Evolutionary conservation across 2,113 vertebrate species (phyloP).

Genomic region (Girardinichthys multiradiatus): DNA sequence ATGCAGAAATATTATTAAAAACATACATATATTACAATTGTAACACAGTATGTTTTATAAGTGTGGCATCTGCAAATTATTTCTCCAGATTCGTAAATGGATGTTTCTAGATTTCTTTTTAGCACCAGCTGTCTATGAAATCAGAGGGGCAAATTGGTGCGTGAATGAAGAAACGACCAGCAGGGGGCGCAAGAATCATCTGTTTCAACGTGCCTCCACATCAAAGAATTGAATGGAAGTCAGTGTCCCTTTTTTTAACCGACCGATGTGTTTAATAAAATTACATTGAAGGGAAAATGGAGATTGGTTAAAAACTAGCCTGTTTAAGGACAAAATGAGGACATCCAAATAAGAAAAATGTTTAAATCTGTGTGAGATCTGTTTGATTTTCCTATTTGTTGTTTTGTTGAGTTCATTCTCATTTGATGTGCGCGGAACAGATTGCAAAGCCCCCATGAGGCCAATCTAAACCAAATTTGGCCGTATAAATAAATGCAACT

Average conservation of each 20-base stretch:
- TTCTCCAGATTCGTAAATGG: slow-evolving; percentile 54
- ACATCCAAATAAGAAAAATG: not conserved
- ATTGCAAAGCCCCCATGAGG: slow-evolving; percentile 10
- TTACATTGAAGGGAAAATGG: not conserved
- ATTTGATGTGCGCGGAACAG: slow-evolving; percentile 14
- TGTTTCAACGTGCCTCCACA: slow-evolving; percentile 18
- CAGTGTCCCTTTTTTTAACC: not conserved
- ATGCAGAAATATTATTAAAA: not conserved
- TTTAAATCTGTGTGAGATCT: not conserved
- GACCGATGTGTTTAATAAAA: too few relatives aligned
- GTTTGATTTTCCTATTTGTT: not conserved
- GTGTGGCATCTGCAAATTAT: slow-evolving; percentile 46
- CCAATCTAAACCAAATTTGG: slow-evolving; percentile 19
- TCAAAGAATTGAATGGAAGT: not conserved
- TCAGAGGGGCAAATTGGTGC: slow-evolving; percentile 12
- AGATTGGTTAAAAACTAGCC: not conserved
- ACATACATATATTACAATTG: too few relatives aligned
- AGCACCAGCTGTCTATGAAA: slow-evolving; percentile 13
- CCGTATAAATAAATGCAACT: slow-evolving; percentile 16
- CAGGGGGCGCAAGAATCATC: slow-evolving; percentile 73
- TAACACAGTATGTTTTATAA: slow-evolving; percentile 5
- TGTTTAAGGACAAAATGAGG: not conserved
- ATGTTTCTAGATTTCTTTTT: slow-evolving; percentile 50
- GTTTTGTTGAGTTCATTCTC: slow-evolving; percentile 6
- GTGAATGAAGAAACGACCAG: slow-evolving; percentile 41